Conservation (phyloP, 23 tunicate genomes). For the Phallusia fumigata region DNA sequence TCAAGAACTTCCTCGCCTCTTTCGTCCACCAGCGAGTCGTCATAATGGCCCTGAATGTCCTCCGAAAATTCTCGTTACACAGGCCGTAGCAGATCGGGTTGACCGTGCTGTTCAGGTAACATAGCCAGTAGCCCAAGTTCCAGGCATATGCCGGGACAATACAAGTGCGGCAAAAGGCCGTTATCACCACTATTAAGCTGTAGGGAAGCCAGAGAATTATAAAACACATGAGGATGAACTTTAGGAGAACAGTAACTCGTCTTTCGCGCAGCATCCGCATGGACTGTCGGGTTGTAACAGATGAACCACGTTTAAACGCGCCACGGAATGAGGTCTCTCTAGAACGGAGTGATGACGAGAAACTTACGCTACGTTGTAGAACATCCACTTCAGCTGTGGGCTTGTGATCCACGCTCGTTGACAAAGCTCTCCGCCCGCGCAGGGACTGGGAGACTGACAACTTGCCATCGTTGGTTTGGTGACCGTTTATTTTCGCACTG, state of each 20-base stretch:
- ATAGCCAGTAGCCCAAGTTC: constrained; percentile 87
- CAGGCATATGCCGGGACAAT: constrained; percentile 43
- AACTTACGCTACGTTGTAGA: neutral
- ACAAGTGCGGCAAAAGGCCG: constrained; percentile 34
- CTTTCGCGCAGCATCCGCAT: constrained; percentile 41
- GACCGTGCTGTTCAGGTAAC: constrained; percentile 89
- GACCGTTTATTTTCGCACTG: neutral
- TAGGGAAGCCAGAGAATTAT: constrained; percentile 83
- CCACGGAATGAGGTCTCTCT: neutral
- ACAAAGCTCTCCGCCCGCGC: neutral
- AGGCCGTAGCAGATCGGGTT: constrained; percentile 90
- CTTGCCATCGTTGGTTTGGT: neutral
- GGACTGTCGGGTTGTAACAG: neutral
- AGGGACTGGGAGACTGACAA: neutral
- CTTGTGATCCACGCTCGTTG: neutral
- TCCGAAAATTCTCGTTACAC: constrained; percentile 93
- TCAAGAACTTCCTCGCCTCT: constrained; percentile 36
- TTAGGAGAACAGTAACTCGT: constrained; percentile 71
- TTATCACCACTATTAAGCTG: constrained; percentile 62
- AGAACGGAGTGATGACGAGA: neutral
- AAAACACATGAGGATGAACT: constrained; percentile 76
- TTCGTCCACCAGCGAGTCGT: constrained; percentile 88
- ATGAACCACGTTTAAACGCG: neutral
- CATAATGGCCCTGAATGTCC: constrained; percentile 68
- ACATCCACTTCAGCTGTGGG: neutral